Evolutionary conservation across 1,140 invertebrate genomes (phyloP), one percentile per base, ranked within the genome.

Genomic region (Hermetia illucens): DNA sequence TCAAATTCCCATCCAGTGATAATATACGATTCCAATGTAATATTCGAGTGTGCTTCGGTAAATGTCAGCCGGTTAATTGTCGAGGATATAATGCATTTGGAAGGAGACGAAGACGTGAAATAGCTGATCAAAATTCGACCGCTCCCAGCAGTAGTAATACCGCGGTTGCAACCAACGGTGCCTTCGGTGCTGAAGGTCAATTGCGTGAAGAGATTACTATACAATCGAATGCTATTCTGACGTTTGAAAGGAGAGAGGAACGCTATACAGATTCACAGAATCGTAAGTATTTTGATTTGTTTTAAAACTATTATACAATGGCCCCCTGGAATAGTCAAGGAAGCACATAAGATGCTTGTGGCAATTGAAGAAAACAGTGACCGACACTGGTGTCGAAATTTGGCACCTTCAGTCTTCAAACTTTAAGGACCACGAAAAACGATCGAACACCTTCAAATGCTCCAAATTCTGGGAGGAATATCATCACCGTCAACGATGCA

Each of bases 21-120:
- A 92, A 90, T 53, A 88, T 94, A 48, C 68, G 87, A 60, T 94
- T 94, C 82, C 88, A 93, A 61, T 94, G 90, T 58, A 93, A 92
- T 56, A 90, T 94, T 54, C 71, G 89, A 31, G 88, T 94, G 4
- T 94, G 90, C 68, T 94, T 94, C 55, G 87, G 88, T 58, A 83
- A 79, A 63, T 94, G 90, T 65, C 89, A 91, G 72, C 89, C 90
- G 41, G 87, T 92, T 1, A 92, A 94, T 53, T 94, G 89, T 61
- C 75, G 83, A 49, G 88, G 87, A 45, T 77, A 79, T 46, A 87
- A 93, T 62, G 85, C 88, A 21, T 92, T 82, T 57, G 86, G 89
- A 25, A 70, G 79, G 55, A 71, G 82, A 49, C 71, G 74, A 50
- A 75, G 81, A 63, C 72, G 83, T 61, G 42, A 54, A 9, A 61